These are phyloP conservation scores for Oostethus manadensis DNA, from an alignment of 2,113 vertebrate species.

Conservation along the genomic window DNA sequence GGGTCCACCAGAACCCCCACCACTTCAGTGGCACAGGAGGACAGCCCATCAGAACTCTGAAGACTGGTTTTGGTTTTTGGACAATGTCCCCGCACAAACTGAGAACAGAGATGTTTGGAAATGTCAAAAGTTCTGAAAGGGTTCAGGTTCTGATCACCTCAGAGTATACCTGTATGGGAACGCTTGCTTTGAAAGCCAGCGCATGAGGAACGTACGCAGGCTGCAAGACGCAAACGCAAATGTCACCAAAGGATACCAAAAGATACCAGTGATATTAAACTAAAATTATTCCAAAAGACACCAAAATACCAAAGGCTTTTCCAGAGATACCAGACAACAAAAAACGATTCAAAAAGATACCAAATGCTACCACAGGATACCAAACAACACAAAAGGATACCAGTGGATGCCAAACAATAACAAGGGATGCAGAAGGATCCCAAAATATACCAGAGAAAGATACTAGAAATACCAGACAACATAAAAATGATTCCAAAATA, in stretches of 20 bases:
- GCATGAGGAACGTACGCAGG: constrained; percentile 87
- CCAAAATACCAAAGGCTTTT: too few species aligned
- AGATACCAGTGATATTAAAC: too few species aligned
- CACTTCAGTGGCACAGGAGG: constrained; percentile 60
- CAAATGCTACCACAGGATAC: too few species aligned
- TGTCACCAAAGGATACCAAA: neutral
- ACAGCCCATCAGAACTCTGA: constrained; percentile 25
- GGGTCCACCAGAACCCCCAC: constrained; percentile 47
- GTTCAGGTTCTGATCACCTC: too few species aligned
- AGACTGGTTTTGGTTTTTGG: neutral
- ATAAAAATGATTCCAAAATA: neutral
- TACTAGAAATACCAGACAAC: neutral
- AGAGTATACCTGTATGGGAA: constrained; percentile 81
- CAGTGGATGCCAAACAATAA: too few species aligned
- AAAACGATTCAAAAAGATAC: too few species aligned
- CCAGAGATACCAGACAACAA: too few species aligned
- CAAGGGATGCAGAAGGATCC: too few species aligned
- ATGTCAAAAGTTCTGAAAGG: neutral
- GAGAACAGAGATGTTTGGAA: neutral
- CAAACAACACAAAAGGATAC: too few species aligned
- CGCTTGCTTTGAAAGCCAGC: constrained; percentile 86
- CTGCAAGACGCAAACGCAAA: constrained; percentile 66
- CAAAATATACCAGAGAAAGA: neutral
- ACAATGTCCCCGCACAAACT: constrained; percentile 21
- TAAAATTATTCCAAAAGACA: too few species aligned